A percentile compares a stretch with the other conserved stretches of the same genome.
phyloP scores from a whole-genome alignment of 2,797 vertebrate species.

The Eulemur mongoz region DNA sequence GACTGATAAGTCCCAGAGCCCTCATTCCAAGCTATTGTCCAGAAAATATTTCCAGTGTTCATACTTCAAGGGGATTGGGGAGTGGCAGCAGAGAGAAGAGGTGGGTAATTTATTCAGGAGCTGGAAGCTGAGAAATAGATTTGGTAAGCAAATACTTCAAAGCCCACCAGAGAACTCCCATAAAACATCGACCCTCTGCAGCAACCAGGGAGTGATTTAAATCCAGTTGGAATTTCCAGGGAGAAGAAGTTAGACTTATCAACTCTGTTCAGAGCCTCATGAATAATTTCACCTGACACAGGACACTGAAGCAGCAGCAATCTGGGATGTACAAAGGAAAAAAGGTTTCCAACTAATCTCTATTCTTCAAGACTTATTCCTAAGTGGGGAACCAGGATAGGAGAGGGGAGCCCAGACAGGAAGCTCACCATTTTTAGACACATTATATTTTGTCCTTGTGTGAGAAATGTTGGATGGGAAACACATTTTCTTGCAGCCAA shows the following conservation, averaged over 20 bases:
- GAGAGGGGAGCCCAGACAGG: background rate
- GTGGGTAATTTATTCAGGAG: constrained; percentile 54
- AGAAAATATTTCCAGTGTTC: background rate
- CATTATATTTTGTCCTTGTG: constrained; percentile 1
- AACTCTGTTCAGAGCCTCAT: background rate
- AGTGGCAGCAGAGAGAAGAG: background rate
- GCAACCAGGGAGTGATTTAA: constrained; percentile 52
- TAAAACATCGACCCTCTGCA: constrained; percentile 50
- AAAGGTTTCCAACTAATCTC: background rate
- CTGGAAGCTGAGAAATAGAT: constrained; percentile 62
- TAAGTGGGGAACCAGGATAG: background rate
- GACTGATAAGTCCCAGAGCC: background rate
- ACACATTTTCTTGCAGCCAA: constrained; percentile 55
- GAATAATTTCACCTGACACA: constrained; percentile 64
- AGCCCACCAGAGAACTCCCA: constrained; percentile 60
- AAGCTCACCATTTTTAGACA: constrained; percentile 8
- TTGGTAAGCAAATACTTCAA: constrained; percentile 67
- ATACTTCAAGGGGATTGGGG: too few species aligned
- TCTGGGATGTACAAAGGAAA: constrained; percentile 16
- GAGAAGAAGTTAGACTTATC: constrained; percentile 37
- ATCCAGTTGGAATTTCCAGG: constrained; percentile 35
- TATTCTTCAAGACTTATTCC: background rate
- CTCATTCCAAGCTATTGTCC: background rate
- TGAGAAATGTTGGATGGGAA: constrained; percentile 22
- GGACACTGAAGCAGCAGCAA: constrained; percentile 57